Base-by-base conservation (phyloP, 2,888 invertebrate species). In the Cremastinae sp. region DNA sequence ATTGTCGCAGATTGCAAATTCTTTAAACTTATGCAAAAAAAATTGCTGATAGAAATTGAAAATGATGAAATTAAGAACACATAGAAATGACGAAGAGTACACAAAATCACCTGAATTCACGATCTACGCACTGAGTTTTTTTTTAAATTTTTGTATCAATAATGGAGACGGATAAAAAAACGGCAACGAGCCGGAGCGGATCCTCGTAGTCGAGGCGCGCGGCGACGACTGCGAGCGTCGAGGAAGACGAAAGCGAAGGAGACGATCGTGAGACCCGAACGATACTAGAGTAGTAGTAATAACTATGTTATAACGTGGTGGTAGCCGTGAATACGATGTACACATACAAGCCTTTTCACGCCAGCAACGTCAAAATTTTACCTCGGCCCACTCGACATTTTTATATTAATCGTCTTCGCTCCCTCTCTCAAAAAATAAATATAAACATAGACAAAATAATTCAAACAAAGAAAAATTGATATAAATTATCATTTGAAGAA, bases 201-300 rank as follows among this genome's bases (percentile, higher is more conserved):
- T 83, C 74, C 78, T 84, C 47, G 81, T 83, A 59, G 83, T 83
- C 75, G 81, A 82, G 82, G 81, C 80, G 72, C 84, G 84, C 78
- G 83, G 82, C 82, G 80, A 81, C 83, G 84, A 84, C 83, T 84
- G 84, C 79, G 82, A 74, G 66, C 71, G 43, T 59, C 64, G 69
- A 66, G 64, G 73, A 73, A 70, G 65, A 64, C 69, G 68, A 69
- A 69, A 64, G 59, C 69, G 64, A 65, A 35, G 64, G 53, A 53
- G 41, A 65, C 73, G 73, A 76, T 76, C 64, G 75, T 53, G 58
- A 41, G 55, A 43, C 62, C 65, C 62, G 45, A 74, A 58, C 62
- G 56, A 62, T 69, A 59, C 69, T 73, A 59, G 73, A 73, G 59
- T 59, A 73, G 56, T 70, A 70, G 61, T 61, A 49, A 35, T 43